Conservation (phyloP, 2,113 vertebrate genomes). For the Siniperca knerii region DNA sequence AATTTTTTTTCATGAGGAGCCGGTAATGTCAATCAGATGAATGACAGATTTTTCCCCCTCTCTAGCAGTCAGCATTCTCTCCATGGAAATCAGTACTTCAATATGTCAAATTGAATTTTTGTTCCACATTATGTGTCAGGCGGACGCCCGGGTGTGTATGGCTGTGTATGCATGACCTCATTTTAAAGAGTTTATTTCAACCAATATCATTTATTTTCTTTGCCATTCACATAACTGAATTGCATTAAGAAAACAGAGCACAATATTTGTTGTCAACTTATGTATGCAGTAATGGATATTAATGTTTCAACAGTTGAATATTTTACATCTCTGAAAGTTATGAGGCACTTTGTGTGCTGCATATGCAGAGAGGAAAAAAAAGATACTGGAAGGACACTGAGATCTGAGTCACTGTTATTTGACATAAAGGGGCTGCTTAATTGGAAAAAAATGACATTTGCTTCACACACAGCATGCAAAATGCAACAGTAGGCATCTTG, state of each 20-base stretch:
- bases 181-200: slow-evolving; percentile 72
- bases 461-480: slow-evolving; percentile 14
- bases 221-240: slow-evolving; percentile 55
- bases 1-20: slow-evolving; percentile 33
- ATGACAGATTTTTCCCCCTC: slow-evolving; percentile 32
- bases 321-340: slow-evolving; percentile 62
- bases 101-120: slow-evolving; percentile 80
- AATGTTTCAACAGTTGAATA: slow-evolving; percentile 65
- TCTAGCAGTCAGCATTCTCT: slow-evolving; percentile 63
- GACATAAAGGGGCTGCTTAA: slow-evolving; percentile 15
- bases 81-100: slow-evolving; percentile 74
- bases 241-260: slow-evolving; percentile 69
- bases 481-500: background rate
- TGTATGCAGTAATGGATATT: slow-evolving; percentile 72
- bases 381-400: background rate
- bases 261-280: slow-evolving; percentile 68
- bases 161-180: slow-evolving; percentile 59
- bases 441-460: slow-evolving; percentile 13
- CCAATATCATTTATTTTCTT: slow-evolving; percentile 74
- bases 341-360: slow-evolving; percentile 36
- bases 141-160: slow-evolving; percentile 33
- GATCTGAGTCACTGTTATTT: slow-evolving; percentile 27
- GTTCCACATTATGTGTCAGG: slow-evolving; percentile 61
- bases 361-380: slow-evolving; percentile 23
- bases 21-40: slow-evolving; percentile 72